phyloP scores from a whole-genome alignment of 2,888 invertebrate species.

The Melinaea marsaeus region DNA sequence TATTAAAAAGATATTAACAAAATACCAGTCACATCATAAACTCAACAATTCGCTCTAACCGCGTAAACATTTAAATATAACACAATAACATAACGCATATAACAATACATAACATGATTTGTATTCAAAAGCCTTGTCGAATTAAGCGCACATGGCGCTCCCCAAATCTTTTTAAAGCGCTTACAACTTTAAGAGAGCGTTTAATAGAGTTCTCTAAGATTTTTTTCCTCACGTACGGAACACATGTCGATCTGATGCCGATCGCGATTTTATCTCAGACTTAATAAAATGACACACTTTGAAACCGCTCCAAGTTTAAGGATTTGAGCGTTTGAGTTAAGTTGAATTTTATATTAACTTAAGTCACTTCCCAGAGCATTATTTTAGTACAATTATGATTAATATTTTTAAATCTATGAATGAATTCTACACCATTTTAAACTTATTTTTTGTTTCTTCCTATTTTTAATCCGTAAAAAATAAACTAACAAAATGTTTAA shows the following conservation, averaged over 20 bases:
- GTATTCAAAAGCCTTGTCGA: constrained; percentile 9
- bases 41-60: too few species aligned
- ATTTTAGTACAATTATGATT: not conserved
- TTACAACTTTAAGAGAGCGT: constrained; percentile 44
- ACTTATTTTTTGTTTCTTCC: too few species aligned
- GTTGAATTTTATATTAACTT: not conserved
- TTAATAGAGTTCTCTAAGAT: constrained; percentile 30
- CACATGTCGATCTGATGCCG: constrained; percentile 62
- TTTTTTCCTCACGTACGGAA: constrained; percentile 47
- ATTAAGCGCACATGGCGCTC: constrained; percentile 23
- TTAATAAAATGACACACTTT: constrained; percentile 67
- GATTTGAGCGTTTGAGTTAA: constrained; percentile 20
- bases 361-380: not conserved
- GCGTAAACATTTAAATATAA: too few species aligned
- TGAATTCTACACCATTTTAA: too few species aligned
- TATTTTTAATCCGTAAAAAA: too few species aligned
- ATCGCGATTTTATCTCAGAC: constrained; percentile 60
- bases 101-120: not conserved
- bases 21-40: too few species aligned
- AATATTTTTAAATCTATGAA: too few species aligned
- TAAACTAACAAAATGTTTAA: too few species aligned
- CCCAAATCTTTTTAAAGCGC: constrained; percentile 32
- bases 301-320: constrained; percentile 30
- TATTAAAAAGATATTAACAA: too few species aligned
- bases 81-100: not conserved